phyloP scores from a whole-genome alignment of 2,797 vertebrate genomes.

The Antrozous pallidus region DNA sequence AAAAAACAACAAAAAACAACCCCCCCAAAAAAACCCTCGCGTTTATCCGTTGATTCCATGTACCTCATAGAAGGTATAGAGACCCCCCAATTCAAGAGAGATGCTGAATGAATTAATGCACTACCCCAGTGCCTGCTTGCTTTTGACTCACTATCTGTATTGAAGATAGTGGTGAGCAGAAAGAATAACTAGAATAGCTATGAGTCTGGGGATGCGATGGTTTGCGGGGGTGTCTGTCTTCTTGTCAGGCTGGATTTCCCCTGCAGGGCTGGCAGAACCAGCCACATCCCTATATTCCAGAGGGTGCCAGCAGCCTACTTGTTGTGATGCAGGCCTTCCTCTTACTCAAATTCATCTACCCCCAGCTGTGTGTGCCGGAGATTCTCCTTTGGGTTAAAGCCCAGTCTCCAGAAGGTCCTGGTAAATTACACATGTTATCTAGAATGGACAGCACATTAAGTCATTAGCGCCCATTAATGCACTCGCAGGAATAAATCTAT shows the following conservation, averaged over 20 bases:
- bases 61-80: background rate
- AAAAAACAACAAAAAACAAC: no score
- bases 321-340: background rate
- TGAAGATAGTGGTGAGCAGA: background rate
- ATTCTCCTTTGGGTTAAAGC: slow-evolving; percentile 70
- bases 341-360: slow-evolving; percentile 45
- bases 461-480: slow-evolving; percentile 72
- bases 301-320: background rate
- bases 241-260: background rate
- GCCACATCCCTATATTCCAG: background rate
- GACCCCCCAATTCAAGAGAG: background rate
- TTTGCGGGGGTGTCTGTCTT: background rate
- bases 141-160: background rate
- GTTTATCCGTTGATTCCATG: background rate
- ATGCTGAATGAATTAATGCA: background rate
- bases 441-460: slow-evolving; percentile 73
- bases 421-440: slow-evolving; percentile 74
- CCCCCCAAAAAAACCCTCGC: background rate
- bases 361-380: background rate
- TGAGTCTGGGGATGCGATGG: background rate
- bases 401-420: slow-evolving; percentile 65
- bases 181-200: slow-evolving; percentile 27
- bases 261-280: background rate
- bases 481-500: slow-evolving; percentile 72
- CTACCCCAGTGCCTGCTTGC: background rate